These are phyloP conservation scores for Pygmarrhopalites habei DNA, from an alignment of 1,140 invertebrate genomes.

Conservation along the genomic window DNA sequence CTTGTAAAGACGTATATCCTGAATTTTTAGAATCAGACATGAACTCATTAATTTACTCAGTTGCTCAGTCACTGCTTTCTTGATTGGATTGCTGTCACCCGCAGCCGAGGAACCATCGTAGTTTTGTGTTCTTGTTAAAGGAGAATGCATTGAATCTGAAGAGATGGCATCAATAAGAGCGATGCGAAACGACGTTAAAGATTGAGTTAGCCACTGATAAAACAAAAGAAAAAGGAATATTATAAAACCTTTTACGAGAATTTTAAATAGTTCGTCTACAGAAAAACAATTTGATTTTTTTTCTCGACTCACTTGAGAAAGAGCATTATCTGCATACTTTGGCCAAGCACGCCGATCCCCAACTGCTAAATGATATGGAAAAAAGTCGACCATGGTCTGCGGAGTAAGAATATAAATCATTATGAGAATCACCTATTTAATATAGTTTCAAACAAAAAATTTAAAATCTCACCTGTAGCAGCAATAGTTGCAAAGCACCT, in stretches of 20 bases:
- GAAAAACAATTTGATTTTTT: too few relatives aligned
- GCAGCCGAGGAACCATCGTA: background rate
- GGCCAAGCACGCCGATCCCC: constrained; percentile 82
- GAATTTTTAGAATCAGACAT: constrained; percentile 78
- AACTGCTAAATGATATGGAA: constrained; percentile 90
- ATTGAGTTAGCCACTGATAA: constrained; percentile 68
- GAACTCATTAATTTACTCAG: constrained; percentile 83
- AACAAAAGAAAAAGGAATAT: too few relatives aligned
- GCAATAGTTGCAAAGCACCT: constrained; percentile 85
- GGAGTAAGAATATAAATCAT: too few relatives aligned
- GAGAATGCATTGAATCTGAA: constrained; percentile 28
- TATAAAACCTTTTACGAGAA: too few relatives aligned
- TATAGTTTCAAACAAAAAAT: background rate
- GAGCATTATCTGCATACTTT: constrained; percentile 54
- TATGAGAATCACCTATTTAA: too few relatives aligned
- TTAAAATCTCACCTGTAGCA: constrained; percentile 47
- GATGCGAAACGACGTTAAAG: constrained; percentile 58
- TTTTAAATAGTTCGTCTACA: too few relatives aligned
- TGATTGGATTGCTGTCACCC: constrained; percentile 50
- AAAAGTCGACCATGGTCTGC: constrained; percentile 89
- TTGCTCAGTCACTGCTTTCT: constrained; percentile 62
- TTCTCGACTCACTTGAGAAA: too few relatives aligned
- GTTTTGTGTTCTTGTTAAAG: constrained; percentile 16
- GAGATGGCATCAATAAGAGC: constrained; percentile 40
- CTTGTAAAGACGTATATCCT: constrained; percentile 78